Evolutionary conservation across 2,113 vertebrate species (phyloP), one percentile per base, ranked within the genome.

Genomic region (Lophura nycthemera): DNA sequence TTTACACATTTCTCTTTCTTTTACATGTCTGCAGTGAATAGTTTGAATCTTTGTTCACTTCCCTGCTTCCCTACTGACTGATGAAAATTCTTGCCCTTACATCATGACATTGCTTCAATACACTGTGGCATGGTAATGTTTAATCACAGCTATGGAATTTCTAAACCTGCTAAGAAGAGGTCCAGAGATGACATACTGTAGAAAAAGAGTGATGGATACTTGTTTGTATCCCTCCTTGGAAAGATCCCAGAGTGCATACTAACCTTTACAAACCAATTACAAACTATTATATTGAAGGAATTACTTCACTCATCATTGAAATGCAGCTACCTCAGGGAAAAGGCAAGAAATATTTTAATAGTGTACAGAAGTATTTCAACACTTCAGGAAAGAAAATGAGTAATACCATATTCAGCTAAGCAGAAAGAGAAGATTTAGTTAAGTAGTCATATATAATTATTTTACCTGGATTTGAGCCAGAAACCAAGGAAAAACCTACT

Each of bases 341-440:
- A 92, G 50, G 54, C 81, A 83, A 78, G 54, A 64, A 79, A 74
- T 66, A 45, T 88, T 85, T 85, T 80, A 85, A 60, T 45, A 76
- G 78, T 15, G 25, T 72, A 56, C 27, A 52, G 27, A 88, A 88
- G 20, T 91, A 88, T 95, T 89, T 95, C 81, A 91, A 5, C 87
- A 64, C 84, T 85, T 89, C 25, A 50, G 79, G 34, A 83, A 64
- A 64, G 56, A 92, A 94, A 92, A 86, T 92, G 54, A 95, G 76
- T 92, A 76, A 94, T 91, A 76, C 24, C 54, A 24, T 80, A 71
- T 92, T 79, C 64, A 93, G 84, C 70, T n/a, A 69, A 93, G 70
- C 86, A 94, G 73, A 94, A 95, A 92, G 57, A 82, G 80, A 86
- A 89, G 65, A 43, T 76, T 94, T 89, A 73, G 59, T 63, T 87